These are phyloP conservation scores for Drusus annulatus DNA, from an alignment of 1,140 invertebrate species.

Conservation along the genomic window DNA sequence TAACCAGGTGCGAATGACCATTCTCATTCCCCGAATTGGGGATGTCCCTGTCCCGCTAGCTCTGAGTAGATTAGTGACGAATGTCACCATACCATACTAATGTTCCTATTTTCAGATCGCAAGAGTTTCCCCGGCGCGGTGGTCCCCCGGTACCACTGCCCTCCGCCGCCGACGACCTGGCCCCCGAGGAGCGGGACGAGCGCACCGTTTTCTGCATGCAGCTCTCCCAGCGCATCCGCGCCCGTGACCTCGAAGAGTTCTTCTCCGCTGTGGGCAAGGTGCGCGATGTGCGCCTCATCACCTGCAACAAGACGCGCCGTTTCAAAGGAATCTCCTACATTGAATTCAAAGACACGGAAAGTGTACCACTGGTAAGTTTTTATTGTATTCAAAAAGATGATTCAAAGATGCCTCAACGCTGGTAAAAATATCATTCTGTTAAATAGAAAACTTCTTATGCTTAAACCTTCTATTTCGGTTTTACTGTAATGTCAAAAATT, in stretches of 20 bases:
- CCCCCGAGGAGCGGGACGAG: constrained; percentile 97
- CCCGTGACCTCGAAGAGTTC: constrained; percentile 98
- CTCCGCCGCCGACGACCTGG: constrained; percentile 78
- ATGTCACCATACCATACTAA: no score
- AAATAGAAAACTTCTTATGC: not conserved
- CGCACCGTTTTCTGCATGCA: constrained; percentile 99
- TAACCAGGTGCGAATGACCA: no score
- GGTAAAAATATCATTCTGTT: not conserved
- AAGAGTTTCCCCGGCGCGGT: constrained; percentile 39
- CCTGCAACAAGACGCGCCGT: constrained; percentile 98
- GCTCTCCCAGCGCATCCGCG: constrained; percentile 93
- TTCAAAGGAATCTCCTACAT: constrained; percentile 99
- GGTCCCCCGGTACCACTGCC: constrained; percentile 49
- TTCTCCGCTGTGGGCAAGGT: constrained; percentile 99
- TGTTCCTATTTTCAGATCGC: constrained; percentile 38
- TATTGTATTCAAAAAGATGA: no score
- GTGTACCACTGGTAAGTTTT: constrained; percentile 88
- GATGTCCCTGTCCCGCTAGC: no score
- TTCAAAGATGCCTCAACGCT: no score
- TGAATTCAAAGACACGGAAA: constrained; percentile 98
- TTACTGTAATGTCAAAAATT: no score
- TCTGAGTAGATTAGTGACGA: no score
- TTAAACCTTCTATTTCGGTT: no score
- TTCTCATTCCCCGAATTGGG: no score
- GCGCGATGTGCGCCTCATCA: constrained; percentile 97